These are phyloP conservation scores for Eulacestoma nigropectus DNA, from an alignment of 2,113 vertebrate genomes.

Conservation along the genomic window DNA sequence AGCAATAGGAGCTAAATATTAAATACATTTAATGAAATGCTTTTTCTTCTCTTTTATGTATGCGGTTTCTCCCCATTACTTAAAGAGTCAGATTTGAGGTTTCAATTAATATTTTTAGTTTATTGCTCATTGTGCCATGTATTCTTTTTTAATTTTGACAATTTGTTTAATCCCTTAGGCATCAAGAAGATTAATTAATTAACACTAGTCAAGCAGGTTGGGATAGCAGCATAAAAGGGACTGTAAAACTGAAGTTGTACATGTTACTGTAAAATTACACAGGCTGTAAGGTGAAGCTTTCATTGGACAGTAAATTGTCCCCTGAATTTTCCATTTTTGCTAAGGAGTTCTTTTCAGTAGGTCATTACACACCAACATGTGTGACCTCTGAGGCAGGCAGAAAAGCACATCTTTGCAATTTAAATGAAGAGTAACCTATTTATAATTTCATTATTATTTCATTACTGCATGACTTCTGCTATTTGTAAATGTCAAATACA, in stretches of 20 bases:
- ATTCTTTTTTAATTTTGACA: not conserved
- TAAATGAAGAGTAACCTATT: slow-evolving; percentile 52
- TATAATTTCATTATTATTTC: slow-evolving; percentile 60
- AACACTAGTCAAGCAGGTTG: not conserved
- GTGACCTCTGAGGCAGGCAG: slow-evolving; percentile 3
- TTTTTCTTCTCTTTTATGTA: not conserved
- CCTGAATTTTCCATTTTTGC: not conserved
- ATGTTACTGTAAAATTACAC: not conserved
- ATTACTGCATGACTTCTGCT: not conserved
- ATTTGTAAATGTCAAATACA: slow-evolving; percentile 44
- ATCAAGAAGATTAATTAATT: not conserved
- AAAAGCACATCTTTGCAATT: slow-evolving; percentile 52
- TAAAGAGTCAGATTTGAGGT: not conserved
- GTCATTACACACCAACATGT: not conserved
- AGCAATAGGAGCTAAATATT: not conserved
- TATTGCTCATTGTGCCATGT: not conserved
- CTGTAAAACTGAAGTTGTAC: not conserved
- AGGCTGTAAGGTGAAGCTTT: not conserved
- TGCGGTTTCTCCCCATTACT: not conserved
- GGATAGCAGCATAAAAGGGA: not conserved
- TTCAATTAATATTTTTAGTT: not conserved
- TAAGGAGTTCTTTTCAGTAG: not conserved
- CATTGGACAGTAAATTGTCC: not conserved
- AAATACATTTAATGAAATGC: not conserved
- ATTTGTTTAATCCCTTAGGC: not conserved